Conservation (phyloP, 2,797 vertebrate genomes). For the Chiloscyllium punctatum region DNA sequence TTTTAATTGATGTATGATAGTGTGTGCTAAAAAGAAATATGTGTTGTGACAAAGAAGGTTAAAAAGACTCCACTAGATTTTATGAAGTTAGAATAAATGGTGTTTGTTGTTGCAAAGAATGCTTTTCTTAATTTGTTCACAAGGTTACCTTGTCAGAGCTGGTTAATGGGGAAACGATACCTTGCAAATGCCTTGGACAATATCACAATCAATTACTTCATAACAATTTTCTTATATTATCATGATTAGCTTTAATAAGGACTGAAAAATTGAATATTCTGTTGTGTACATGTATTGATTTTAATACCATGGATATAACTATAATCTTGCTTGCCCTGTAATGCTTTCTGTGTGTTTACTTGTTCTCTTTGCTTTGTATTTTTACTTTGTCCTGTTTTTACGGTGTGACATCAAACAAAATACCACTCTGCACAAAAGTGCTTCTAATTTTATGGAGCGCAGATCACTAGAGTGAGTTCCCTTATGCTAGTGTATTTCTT, state of each 20-base stretch:
- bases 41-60: no score
- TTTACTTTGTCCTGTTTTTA: conserved; percentile 22
- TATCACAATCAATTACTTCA: background rate
- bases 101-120: conserved; percentile 1
- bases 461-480: conserved; percentile 17
- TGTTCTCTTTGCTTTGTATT: conserved; percentile 18
- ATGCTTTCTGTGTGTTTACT: background rate
- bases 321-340: background rate
- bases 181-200: background rate
- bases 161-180: background rate
- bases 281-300: background rate
- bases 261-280: background rate
- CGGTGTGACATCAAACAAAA: background rate
- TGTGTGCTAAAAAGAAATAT: no score
- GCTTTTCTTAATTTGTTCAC: background rate
- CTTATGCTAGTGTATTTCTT: background rate
- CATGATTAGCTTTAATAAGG: conserved; percentile 14
- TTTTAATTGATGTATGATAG: no score
- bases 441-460: background rate
- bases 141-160: background rate
- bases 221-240: background rate
- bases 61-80: background rate
- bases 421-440: background rate
- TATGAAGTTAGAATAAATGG: background rate
- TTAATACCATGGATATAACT: background rate